Conservation (phyloP, 2,113 vertebrate genomes). For the Garra rufa region DNA sequence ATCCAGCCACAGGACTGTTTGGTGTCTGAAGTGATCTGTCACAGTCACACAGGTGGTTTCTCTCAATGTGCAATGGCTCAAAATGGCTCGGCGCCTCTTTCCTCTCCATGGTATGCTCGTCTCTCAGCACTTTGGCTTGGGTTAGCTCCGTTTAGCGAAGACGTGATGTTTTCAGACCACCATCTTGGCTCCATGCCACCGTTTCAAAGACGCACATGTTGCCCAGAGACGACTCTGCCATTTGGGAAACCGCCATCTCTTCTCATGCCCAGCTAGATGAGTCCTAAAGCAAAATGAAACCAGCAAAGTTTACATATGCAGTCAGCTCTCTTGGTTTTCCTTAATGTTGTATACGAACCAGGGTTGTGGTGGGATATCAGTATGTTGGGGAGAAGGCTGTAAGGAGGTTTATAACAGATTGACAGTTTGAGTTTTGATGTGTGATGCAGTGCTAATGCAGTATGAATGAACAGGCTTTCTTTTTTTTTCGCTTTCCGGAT, state of each 20-base stretch:
- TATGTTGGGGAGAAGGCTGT: not conserved
- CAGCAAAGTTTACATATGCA: slow-evolving; percentile 34
- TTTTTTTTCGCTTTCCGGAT: not conserved
- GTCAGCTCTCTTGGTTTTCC: too few relatives aligned
- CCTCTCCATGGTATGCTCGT: not conserved
- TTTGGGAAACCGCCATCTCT: slow-evolving; percentile 70
- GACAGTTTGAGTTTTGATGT: not conserved
- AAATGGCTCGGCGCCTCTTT: slow-evolving; percentile 72
- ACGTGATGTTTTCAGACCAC: slow-evolving; percentile 56
- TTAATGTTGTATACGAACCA: not conserved
- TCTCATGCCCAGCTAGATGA: slow-evolving; percentile 72
- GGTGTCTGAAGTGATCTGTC: slow-evolving; percentile 60
- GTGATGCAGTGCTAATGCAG: slow-evolving; percentile 8
- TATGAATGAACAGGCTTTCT: not conserved
- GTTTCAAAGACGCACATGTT: slow-evolving; percentile 60
- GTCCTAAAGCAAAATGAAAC: slow-evolving; percentile 14
- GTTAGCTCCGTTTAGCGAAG: slow-evolving; percentile 55
- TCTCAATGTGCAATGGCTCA: slow-evolving; percentile 66
- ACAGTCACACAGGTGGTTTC: slow-evolving; percentile 70
- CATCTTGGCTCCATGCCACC: slow-evolving; percentile 54
- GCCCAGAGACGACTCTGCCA: slow-evolving; percentile 60
- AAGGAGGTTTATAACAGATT: not conserved
- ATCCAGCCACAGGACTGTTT: slow-evolving; percentile 57
- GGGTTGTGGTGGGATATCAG: not conserved
- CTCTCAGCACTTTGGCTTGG: slow-evolving; percentile 17